Evolutionary conservation across 2,113 vertebrate genomes (phyloP).

Genomic region (Sisor rabdophorus): DNA sequence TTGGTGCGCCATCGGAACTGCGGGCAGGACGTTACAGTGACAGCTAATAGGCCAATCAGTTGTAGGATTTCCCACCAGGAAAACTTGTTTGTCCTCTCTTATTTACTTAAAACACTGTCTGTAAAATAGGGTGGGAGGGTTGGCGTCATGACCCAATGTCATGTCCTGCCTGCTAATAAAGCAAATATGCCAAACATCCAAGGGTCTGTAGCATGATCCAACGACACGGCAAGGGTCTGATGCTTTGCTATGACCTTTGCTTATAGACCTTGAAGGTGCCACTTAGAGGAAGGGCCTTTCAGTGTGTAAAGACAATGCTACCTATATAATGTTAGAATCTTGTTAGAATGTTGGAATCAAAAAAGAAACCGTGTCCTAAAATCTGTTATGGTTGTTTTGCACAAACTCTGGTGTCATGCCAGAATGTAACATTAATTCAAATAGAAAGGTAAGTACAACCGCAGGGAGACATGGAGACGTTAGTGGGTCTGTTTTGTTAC

Average conservation of each 20-base stretch:
- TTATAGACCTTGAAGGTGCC: constrained; percentile 21
- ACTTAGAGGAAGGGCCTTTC: constrained; percentile 37
- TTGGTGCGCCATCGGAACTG: constrained; percentile 54
- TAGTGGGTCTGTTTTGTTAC: neutral
- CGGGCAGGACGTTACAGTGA: constrained; percentile 62
- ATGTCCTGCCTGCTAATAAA: constrained; percentile 16
- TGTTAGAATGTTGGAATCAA: constrained; percentile 8
- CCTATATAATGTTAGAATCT: constrained; percentile 11
- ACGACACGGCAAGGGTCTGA: constrained; percentile 4
- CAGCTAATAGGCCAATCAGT: constrained; percentile 62
- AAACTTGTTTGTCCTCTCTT: constrained; percentile 47
- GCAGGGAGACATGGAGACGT: neutral
- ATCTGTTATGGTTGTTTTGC: constrained; percentile 10
- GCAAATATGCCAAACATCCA: constrained; percentile 14
- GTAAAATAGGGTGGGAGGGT: constrained; percentile 17
- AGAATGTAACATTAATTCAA: neutral
- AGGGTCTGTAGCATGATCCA: constrained; percentile 24
- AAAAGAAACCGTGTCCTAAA: constrained; percentile 32
- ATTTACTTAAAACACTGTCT: constrained; percentile 40
- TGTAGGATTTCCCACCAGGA: constrained; percentile 54
- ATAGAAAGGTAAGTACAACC: neutral
- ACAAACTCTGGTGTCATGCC: neutral
- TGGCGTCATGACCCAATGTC: constrained; percentile 15
- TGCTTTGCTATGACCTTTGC: constrained; percentile 36
- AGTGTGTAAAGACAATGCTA: constrained; percentile 23